Conservation (phyloP, 1,140 invertebrate genomes). For the Drosophila sechellia region DNA sequence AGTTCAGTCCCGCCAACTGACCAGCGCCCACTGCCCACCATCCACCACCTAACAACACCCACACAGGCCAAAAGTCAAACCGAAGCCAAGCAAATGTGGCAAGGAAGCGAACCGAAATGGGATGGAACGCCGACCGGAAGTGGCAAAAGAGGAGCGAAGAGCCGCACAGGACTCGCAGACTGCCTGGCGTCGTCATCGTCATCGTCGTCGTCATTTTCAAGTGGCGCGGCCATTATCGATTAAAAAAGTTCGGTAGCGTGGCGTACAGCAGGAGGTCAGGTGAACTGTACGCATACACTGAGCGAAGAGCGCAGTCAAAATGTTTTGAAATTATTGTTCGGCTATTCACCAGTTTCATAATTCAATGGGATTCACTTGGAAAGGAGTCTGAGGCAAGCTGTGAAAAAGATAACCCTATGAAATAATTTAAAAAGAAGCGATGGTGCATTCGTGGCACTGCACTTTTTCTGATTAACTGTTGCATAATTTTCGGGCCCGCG, state of each 20-base stretch:
- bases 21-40: background rate
- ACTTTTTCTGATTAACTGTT: slow-evolving; percentile 67
- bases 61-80: slow-evolving; percentile 33
- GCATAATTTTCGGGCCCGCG: slow-evolving; percentile 58
- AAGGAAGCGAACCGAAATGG: slow-evolving; percentile 6
- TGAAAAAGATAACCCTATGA: background rate
- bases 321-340: too few species aligned
- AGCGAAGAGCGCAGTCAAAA: background rate
- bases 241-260: slow-evolving; percentile 34
- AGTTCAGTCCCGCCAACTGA: background rate
- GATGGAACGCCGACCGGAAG: slow-evolving; percentile 9
- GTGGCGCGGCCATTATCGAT: slow-evolving; percentile 68
- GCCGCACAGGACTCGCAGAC: slow-evolving; percentile 22
- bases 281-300: background rate
- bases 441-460: slow-evolving; percentile 9
- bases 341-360: too few species aligned
- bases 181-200: slow-evolving; percentile 38
- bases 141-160: slow-evolving; percentile 5
- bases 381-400: too few species aligned
- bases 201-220: slow-evolving; percentile 16
- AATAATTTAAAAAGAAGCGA: background rate
- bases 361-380: too few species aligned
- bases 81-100: slow-evolving; percentile 25
- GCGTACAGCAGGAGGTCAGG: background rate
- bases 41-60: slow-evolving; percentile 6